Base-by-base conservation (phyloP, 2,113 vertebrate genomes). In the Podarcis raffonei region DNA sequence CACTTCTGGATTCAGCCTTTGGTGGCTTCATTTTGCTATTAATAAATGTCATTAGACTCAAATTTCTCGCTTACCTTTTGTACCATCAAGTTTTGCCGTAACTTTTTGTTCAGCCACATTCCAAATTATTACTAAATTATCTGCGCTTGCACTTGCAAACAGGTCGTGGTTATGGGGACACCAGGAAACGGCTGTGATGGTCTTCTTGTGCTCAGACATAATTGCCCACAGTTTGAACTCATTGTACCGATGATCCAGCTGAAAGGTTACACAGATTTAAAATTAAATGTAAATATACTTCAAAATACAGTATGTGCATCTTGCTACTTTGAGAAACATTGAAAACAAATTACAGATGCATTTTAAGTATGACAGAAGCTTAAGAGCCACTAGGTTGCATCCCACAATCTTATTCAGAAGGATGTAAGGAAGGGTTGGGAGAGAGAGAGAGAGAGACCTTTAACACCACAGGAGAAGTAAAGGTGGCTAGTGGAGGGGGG, bases 171-270 rank as follows among this genome's bases (percentile, higher is more conserved):
- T 98, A 94, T 99, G 98, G 1, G 98, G 98, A 96, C 98, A 98
- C 99, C 99, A 99, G 7, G 98, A 98, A 94, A 99, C 98, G 20
- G 99, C 98, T 27, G 98, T 99, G 91, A 99, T 99, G 81, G 98
- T 99, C 97, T 98, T 99, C 96, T 99, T 99, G 94, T 99, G 99
- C 89, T 99, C 99, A 30, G 99, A 98, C 99, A 99, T 99, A 96
- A 99, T 99, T 32, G 98, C 97, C 6, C 95, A 95, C 89, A 99
- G 95, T 90, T 99, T 99, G 95, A 99, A 99, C 93, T 99, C 98
- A 95, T 99, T 99, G 90, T 99, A 99, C 92, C 93, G 97, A 95
- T 97, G 98, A 95, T 99, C 98, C 96, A 99, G 90, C 98, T 99
- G 89, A 87, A 48, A 84, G 72, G 85, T 30, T 78, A 74, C 39